These are phyloP conservation scores for Esperia sulphurella DNA, from an alignment of 2,888 invertebrate genomes.

Conservation along the genomic window DNA sequence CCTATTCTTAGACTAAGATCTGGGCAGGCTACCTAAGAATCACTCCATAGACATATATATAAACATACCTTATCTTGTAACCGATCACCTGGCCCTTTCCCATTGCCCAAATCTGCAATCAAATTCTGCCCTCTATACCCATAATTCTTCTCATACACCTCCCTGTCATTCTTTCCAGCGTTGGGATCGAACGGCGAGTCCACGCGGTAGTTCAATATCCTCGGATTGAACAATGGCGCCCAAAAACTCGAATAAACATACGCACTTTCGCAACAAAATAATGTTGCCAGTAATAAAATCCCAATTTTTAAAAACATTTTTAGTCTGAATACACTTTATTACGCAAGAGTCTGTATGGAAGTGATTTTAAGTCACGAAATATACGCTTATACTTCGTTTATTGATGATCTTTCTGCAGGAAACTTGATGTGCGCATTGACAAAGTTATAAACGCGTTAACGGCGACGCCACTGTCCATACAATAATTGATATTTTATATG, in stretches of 20 bases:
- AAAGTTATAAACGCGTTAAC: background rate
- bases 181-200: conserved; percentile 48
- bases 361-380: conserved; percentile 24
- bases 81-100: conserved; percentile 28
- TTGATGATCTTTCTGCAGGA: background rate
- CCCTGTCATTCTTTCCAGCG: conserved; percentile 34
- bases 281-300: conserved; percentile 24
- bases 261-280: conserved; percentile 28
- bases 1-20: no score
- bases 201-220: conserved; percentile 54
- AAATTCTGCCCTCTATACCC: conserved; percentile 53
- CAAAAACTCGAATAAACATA: conserved; percentile 60
- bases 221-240: conserved; percentile 56
- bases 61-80: conserved; percentile 32
- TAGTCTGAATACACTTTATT: conserved; percentile 4
- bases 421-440: background rate
- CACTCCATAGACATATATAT: no score
- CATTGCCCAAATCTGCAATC: conserved; percentile 55
- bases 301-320: conserved; percentile 20
- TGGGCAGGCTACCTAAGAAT: no score
- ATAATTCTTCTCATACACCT: conserved; percentile 35
- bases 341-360: conserved; percentile 14
- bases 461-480: background rate
- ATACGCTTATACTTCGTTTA: no score
- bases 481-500: background rate